These are phyloP conservation scores for Cossypha caffra DNA, from an alignment of 2,797 vertebrate species.

Conservation along the genomic window DNA sequence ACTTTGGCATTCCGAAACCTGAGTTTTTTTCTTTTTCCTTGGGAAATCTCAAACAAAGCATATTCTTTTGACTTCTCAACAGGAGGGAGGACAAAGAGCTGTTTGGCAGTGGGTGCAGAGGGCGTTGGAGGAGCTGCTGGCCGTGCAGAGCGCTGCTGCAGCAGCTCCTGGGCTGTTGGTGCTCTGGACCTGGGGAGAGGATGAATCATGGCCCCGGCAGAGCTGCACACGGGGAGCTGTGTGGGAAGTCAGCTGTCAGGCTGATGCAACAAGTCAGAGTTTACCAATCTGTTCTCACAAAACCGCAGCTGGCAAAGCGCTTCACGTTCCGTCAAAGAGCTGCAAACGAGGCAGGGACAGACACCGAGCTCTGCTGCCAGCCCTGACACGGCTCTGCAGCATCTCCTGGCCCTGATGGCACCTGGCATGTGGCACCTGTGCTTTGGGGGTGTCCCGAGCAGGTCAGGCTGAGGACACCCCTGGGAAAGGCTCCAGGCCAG, in stretches of 20 bases:
- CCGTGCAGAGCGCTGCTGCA: neutral
- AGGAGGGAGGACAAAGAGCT: slow-evolving; percentile 42
- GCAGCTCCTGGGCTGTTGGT: neutral
- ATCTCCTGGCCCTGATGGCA: neutral
- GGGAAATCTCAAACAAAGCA: slow-evolving; percentile 54
- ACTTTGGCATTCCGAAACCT: slow-evolving; percentile 52
- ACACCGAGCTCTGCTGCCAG: slow-evolving; percentile 6
- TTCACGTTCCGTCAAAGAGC: neutral
- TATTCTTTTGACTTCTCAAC: slow-evolving; percentile 54
- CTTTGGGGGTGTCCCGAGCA: fast-evolving
- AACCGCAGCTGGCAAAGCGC: slow-evolving; percentile 47
- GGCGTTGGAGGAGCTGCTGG: neutral
- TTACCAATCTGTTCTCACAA: slow-evolving; percentile 59
- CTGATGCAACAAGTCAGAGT: slow-evolving; percentile 46
- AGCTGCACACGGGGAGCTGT: neutral
- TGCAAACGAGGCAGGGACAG: neutral
- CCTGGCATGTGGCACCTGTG: neutral
- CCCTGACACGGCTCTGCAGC: neutral
- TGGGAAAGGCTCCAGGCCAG: neutral
- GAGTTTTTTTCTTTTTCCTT: neutral
- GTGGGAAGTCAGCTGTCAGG: slow-evolving; percentile 49
- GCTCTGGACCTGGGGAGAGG: neutral
- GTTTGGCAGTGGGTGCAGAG: neutral
- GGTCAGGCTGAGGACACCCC: neutral
- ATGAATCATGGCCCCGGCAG: slow-evolving; percentile 13